These are phyloP conservation scores for Hedya salicella DNA, from an alignment of 2,888 invertebrate species.

Conservation along the genomic window DNA sequence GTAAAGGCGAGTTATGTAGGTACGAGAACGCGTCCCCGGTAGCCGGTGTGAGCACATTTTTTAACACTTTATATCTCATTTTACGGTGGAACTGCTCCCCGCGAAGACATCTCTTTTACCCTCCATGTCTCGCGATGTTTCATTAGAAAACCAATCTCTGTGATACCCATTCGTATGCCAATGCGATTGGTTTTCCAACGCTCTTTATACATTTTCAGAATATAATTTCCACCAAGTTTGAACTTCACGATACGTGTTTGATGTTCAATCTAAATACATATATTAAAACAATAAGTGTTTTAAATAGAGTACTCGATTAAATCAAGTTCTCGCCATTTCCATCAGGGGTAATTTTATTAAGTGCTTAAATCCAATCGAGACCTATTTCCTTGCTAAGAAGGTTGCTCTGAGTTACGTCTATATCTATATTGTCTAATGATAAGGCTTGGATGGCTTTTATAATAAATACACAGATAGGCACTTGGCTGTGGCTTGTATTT, in stretches of 20 bases:
- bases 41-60: slow-evolving; percentile 68
- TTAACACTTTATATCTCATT: slow-evolving; percentile 78
- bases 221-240: neutral
- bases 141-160: slow-evolving; percentile 74
- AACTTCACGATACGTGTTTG: neutral
- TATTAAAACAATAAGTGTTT: slow-evolving; percentile 8
- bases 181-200: slow-evolving; percentile 66
- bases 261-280: neutral
- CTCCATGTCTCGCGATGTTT: slow-evolving; percentile 54
- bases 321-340: slow-evolving; percentile 52
- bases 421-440: slow-evolving; percentile 8
- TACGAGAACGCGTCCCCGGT: slow-evolving; percentile 49
- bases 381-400: slow-evolving; percentile 17
- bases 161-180: slow-evolving; percentile 61
- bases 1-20: slow-evolving; percentile 15
- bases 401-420: slow-evolving; percentile 21
- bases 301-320: slow-evolving; percentile 9
- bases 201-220: slow-evolving; percentile 4
- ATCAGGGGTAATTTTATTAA: slow-evolving; percentile 27
- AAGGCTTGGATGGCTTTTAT: slow-evolving; percentile 21
- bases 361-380: slow-evolving; percentile 18
- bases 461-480: slow-evolving; percentile 3
- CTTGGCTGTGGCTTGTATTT: neutral
- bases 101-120: slow-evolving; percentile 52
- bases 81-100: slow-evolving; percentile 72